Percentiles rank a stretch among this genome's conserved stretches.
Evolutionary conservation across 1,140 invertebrate species (phyloP).

Genomic region (Drosophila nikananu): DNA sequence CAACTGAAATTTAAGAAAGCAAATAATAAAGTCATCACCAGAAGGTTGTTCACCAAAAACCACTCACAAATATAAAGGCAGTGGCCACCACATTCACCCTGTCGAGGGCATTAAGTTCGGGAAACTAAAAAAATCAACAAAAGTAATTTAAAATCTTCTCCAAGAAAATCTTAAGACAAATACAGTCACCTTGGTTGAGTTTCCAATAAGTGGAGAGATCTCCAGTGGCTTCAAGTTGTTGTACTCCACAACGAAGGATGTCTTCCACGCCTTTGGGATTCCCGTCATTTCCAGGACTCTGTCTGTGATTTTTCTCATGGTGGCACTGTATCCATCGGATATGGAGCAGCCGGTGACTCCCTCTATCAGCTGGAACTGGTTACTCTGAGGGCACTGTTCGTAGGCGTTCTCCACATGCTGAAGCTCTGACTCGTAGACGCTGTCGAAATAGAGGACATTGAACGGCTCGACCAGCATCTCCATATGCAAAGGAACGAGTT

Average conservation of each 20-base stretch:
- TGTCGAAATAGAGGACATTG: constrained; percentile 94
- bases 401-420: constrained; percentile 90
- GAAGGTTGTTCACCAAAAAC: accelerated
- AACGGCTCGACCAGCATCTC: constrained; percentile 95
- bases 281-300: constrained; percentile 48
- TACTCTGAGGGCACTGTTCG: neutral
- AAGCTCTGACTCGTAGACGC: constrained; percentile 95
- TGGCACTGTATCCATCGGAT: constrained; percentile 22
- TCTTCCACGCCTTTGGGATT: neutral
- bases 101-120: neutral
- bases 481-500: constrained; percentile 94
- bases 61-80: constrained; percentile 58
- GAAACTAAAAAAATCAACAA: constrained; percentile 16
- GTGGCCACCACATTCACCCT: constrained; percentile 16
- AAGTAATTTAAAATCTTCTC: neutral
- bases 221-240: constrained; percentile 9
- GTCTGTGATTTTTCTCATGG: neutral
- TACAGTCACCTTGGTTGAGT: neutral
- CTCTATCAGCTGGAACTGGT: neutral
- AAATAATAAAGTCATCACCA: neutral
- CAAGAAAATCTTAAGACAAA: neutral
- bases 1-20: constrained; percentile 10
- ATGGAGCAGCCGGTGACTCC: constrained; percentile 43
- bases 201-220: constrained; percentile 7
- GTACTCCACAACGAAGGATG: constrained; percentile 32